Conservation (phyloP, 2,113 vertebrate species). For the Lepus europaeus region DNA sequence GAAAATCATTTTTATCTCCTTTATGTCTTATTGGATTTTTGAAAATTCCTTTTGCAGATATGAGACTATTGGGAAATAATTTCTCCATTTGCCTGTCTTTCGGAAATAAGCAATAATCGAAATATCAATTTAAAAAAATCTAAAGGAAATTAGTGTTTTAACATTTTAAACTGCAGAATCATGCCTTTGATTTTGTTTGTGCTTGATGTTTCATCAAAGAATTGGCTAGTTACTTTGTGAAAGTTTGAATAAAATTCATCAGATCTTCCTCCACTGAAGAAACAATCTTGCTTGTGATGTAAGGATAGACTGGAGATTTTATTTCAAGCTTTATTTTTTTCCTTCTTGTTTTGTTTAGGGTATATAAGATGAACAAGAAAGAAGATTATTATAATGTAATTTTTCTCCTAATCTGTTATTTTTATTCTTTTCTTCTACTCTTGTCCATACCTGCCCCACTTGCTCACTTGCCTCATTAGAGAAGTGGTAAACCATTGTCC, state of each 20-base stretch:
- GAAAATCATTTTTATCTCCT: conserved; percentile 39
- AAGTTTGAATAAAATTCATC: conserved; percentile 45
- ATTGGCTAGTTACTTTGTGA: background rate
- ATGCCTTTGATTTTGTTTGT: conserved; percentile 43
- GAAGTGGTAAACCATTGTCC: background rate
- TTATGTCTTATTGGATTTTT: background rate
- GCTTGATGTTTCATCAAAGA: conserved; percentile 20
- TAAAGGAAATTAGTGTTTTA: conserved; percentile 46
- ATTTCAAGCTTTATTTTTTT: conserved; percentile 1
- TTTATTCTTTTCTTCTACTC: background rate
- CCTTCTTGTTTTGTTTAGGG: no score
- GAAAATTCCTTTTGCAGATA: conserved; percentile 9
- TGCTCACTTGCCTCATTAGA: background rate
- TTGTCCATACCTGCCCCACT: no score
- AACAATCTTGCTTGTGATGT: conserved; percentile 39
- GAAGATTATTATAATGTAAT: background rate
- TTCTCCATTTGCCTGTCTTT: conserved; percentile 9
- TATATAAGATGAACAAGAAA: background rate
- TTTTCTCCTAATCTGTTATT: background rate
- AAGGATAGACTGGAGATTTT: conserved; percentile 42
- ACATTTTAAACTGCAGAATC: conserved; percentile 7
- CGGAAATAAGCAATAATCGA: conserved; percentile 56
- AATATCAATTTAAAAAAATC: conserved; percentile 25
- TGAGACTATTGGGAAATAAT: conserved; percentile 23
- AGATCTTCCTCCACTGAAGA: conserved; percentile 36